A percentile compares a stretch with the other conserved stretches of the same genome.
Evolutionary conservation across 37 sponge, comb jelly and placozoan genomes (phyloP).

Genomic region (Beroe ovata): DNA sequence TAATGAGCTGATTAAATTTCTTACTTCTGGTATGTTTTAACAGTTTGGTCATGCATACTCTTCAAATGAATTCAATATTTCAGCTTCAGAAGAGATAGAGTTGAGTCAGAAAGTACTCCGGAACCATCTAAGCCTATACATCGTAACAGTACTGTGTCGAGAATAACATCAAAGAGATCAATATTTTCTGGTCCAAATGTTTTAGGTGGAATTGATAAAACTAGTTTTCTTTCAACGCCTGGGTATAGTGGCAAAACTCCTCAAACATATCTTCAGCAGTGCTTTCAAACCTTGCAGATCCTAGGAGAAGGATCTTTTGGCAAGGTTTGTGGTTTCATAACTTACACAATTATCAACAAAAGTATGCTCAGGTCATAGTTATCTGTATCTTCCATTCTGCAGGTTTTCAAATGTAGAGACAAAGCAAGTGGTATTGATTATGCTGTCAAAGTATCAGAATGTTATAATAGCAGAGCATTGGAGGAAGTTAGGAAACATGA

Average conservation of each 20-base stretch:
- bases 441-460: slow-evolving; percentile 83
- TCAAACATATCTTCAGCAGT: slow-evolving; percentile 68
- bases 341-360: no score
- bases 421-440: slow-evolving; percentile 77
- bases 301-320: slow-evolving; percentile 91
- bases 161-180: slow-evolving; percentile 24
- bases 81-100: neutral
- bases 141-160: slow-evolving; percentile 5
- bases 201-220: slow-evolving; percentile 1
- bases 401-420: slow-evolving; percentile 70
- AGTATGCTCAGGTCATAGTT: neutral
- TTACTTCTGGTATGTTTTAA: neutral
- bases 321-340: slow-evolving; percentile 67
- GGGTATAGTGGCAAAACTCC: slow-evolving; percentile 45
- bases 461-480: slow-evolving; percentile 65
- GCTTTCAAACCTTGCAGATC: slow-evolving; percentile 74
- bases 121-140: slow-evolving; percentile 51
- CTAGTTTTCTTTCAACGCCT: slow-evolving; percentile 45
- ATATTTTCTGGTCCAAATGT: slow-evolving; percentile 31
- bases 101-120: slow-evolving; percentile 17
- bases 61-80: neutral
- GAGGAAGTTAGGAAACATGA: slow-evolving; percentile 89
- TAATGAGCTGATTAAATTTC: neutral
- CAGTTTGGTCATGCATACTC: neutral
- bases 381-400: neutral